Evolutionary conservation across 2,113 vertebrate genomes (phyloP).

Genomic region (Pelusios castaneus): DNA sequence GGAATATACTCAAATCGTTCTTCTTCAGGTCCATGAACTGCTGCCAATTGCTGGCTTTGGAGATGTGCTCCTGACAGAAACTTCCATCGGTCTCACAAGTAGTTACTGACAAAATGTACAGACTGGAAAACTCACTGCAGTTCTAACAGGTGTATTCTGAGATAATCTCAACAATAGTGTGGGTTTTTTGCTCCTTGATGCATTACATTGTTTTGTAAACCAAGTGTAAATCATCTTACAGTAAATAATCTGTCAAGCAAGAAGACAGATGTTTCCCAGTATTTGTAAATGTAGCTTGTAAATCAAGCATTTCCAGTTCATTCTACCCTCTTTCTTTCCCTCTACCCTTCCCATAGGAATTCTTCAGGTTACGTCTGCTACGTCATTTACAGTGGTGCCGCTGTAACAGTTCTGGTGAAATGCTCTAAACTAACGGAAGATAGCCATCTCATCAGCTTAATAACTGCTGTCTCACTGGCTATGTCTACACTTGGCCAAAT

Average conservation of each 20-base stretch:
- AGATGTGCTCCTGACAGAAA: slow-evolving; percentile 37
- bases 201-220: slow-evolving; percentile 28
- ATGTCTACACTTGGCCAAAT: too few species aligned
- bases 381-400: too few species aligned
- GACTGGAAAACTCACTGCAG: slow-evolving; percentile 45
- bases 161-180: slow-evolving; percentile 32
- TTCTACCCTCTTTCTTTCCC: slow-evolving; percentile 22
- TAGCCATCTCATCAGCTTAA: too few species aligned
- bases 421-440: too few species aligned
- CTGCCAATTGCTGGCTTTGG: neutral
- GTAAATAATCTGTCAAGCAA: slow-evolving; percentile 45
- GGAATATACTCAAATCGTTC: neutral
- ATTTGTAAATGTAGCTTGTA: slow-evolving; percentile 53
- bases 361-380: too few species aligned
- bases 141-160: slow-evolving; percentile 21
- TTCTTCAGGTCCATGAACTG: neutral
- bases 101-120: neutral
- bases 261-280: slow-evolving; percentile 39
- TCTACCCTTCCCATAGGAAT: neutral
- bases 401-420: too few species aligned
- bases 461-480: too few species aligned
- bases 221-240: slow-evolving; percentile 30
- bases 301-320: slow-evolving; percentile 52
- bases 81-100: slow-evolving; percentile 39
- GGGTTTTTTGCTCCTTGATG: slow-evolving; percentile 51